These are phyloP conservation scores for Cephalopachus bancanus DNA, from an alignment of 2,797 vertebrate species.

Conservation along the genomic window DNA sequence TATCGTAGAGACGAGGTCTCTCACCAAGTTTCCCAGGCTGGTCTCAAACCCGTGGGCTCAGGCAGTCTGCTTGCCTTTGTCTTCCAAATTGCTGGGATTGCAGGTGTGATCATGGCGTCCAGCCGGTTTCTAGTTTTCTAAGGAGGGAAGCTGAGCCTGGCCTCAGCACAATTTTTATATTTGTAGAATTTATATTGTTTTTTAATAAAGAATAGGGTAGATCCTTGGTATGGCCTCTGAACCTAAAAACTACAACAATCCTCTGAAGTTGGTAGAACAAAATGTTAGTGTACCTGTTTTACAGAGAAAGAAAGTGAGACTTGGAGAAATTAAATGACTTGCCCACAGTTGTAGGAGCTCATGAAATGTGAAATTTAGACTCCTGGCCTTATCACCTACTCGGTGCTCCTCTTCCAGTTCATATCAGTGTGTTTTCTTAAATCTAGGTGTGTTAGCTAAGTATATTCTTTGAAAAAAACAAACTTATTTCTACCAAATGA, in stretches of 20 bases:
- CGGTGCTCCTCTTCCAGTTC: background rate
- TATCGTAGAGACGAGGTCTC: too few relatives aligned
- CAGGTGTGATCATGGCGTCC: too few relatives aligned
- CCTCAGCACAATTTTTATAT: background rate
- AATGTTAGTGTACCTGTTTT: background rate
- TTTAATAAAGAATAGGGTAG: background rate
- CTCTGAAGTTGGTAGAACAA: background rate
- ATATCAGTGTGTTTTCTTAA: background rate
- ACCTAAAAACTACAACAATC: background rate
- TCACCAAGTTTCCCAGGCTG: too few relatives aligned
- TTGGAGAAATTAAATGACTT: constrained; percentile 28
- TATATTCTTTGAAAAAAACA: background rate
- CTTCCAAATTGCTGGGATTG: too few relatives aligned
- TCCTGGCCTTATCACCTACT: background rate
- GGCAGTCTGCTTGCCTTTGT: too few relatives aligned
- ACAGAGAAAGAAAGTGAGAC: constrained; percentile 40
- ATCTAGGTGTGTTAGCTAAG: background rate
- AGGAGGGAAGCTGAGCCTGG: background rate
- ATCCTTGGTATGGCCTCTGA: background rate
- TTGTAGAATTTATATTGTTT: constrained; percentile 3
- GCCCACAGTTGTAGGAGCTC: background rate
- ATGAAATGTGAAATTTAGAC: constrained; percentile 27
- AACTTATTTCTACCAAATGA: constrained; percentile 34
- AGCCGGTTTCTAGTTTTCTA: background rate
- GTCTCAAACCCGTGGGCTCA: too few relatives aligned